Base-by-base conservation (phyloP, 2,888 invertebrate genomes). In the Lithophane ornitopus region DNA sequence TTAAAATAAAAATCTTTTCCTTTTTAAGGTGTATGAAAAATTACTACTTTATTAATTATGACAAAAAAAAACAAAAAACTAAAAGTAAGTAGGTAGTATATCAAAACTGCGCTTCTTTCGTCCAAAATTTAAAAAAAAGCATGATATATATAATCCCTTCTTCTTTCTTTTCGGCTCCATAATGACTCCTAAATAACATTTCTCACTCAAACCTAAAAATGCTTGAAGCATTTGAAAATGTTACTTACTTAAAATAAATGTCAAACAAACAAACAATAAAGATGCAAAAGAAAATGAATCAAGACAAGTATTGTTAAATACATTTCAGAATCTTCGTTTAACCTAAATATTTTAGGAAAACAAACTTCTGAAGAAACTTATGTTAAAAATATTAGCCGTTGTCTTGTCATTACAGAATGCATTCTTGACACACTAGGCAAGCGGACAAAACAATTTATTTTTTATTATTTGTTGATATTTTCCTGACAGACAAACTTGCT, bases 271-370 rank as follows among this genome's bases (percentile, higher is more conserved):
- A 69, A 59, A 81, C 3, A 56, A 67, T n/a, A 69, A 59, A 54
- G 7, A 69, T 39, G 14, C 16, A 56, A 52, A 68, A n/a, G 34
- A 65, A 62, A 59, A 83, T 71, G 0, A 73, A 81, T 69, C 14
- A 0, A 54, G 69, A 67, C 63, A 61, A 34, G 19, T 65, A 28
- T 76, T 69, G 59, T 76, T 71, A 26, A 63, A 34, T 62, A 70
- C 63, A 34, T 70, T 78, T 78, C 19, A 76, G 56, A 78, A 73
- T 61, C 59, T 44, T 34, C 69, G 65, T 65, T 82, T 85, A 79
- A 84, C 86, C 86, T 66, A 83, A 72, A 84, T 86, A 74, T 72
- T 67, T 79, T 63, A 61, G 71, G 44, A 76, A 26, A 74, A 54
- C 19, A 61, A 58, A 61, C 62, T 70, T 83, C 76, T 62, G 34